These are phyloP conservation scores for Autographa gamma DNA, from an alignment of 2,888 invertebrate genomes.

Conservation along the genomic window DNA sequence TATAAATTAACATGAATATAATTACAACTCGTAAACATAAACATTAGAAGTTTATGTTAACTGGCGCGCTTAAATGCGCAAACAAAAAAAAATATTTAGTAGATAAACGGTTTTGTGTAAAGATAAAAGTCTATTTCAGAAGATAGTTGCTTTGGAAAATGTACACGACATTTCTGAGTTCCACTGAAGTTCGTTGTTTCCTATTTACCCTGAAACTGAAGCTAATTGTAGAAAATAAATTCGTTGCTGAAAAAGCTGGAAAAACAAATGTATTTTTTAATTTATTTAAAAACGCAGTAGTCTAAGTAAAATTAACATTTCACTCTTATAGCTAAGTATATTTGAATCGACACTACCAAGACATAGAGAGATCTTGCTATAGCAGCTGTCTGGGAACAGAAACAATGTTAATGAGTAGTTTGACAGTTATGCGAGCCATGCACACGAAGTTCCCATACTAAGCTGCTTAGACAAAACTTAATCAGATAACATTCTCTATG, in stretches of 20 bases:
- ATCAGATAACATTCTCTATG: constrained; percentile 1
- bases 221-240: no score
- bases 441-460: background rate
- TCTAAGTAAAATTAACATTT: background rate
- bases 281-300: no score
- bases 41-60: constrained; percentile 16
- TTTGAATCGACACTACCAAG: background rate
- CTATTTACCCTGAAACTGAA: no score
- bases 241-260: no score
- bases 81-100: background rate
- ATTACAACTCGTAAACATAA: constrained; percentile 28
- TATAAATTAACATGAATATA: constrained; percentile 38
- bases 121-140: background rate
- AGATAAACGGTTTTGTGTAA: background rate
- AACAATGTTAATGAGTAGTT: constrained; percentile 1
- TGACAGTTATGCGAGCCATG: background rate
- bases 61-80: background rate
- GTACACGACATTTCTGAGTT: no score
- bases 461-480: background rate
- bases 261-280: no score
- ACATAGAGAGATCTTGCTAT: background rate
- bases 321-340: background rate
- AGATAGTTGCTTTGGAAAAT: no score
- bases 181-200: no score
- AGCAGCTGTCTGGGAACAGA: background rate